A percentile compares a stretch with the other conserved stretches of the same genome.
Evolutionary conservation across 1,140 invertebrate species (phyloP).

Genomic region (Pachyrhynchus sulphureomaculatus): DNA sequence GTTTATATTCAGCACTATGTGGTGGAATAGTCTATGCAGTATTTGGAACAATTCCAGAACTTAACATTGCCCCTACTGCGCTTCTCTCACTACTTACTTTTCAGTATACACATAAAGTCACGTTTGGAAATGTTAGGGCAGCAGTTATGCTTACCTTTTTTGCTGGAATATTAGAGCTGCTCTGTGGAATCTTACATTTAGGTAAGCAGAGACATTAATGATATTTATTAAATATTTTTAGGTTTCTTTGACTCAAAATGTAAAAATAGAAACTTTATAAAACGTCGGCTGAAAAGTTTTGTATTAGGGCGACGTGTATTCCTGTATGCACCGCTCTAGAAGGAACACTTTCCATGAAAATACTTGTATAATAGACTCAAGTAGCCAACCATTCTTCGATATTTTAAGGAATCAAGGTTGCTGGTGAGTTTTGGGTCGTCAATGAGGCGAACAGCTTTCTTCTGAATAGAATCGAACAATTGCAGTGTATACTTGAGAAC

Average conservation of each 20-base stretch:
- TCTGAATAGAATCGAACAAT: too few relatives aligned
- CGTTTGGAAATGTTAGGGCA: slow-evolving; percentile 57
- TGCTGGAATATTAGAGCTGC: slow-evolving; percentile 65
- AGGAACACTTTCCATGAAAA: too few relatives aligned
- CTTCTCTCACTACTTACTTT: slow-evolving; percentile 72
- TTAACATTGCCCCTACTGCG: slow-evolving; percentile 81
- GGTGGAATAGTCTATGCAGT: slow-evolving; percentile 81
- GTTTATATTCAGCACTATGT: slow-evolving; percentile 81
- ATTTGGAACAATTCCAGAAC: slow-evolving; percentile 80
- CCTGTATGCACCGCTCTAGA: too few relatives aligned
- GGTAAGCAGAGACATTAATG: slow-evolving; percentile 48
- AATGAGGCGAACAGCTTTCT: too few relatives aligned
- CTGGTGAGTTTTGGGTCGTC: too few relatives aligned
- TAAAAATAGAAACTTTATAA: too few relatives aligned
- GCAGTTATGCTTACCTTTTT: slow-evolving; percentile 74
- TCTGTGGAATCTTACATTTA: slow-evolving; percentile 71
- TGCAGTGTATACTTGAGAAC: too few relatives aligned
- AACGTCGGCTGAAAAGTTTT: too few relatives aligned
- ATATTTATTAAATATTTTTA: neutral
- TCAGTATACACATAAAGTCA: slow-evolving; percentile 60
- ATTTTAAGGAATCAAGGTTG: too few relatives aligned
- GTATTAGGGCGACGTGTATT: too few relatives aligned
- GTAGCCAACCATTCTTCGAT: too few relatives aligned
- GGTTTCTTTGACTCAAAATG: neutral
- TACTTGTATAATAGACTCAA: too few relatives aligned